Conservation (phyloP, 2,888 invertebrate genomes). For the Sphaerophoria rueppellii region DNA sequence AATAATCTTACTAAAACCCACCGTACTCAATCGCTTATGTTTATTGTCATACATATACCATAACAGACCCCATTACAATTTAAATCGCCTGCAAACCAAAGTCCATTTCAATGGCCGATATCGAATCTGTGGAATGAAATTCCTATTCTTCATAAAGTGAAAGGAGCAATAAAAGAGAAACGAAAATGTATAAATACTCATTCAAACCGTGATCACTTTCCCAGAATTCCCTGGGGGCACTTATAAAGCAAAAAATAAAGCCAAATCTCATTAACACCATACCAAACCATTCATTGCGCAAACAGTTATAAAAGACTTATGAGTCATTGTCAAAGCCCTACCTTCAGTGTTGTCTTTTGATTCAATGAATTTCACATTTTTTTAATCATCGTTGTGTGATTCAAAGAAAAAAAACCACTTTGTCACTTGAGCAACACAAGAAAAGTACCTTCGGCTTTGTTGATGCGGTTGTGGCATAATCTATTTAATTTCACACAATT, state of each 20-base stretch:
- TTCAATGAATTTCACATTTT: slow-evolving; percentile 32
- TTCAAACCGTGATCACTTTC: slow-evolving; percentile 34
- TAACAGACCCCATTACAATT: not conserved
- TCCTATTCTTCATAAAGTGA: slow-evolving; percentile 46
- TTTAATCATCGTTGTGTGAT: slow-evolving; percentile 10
- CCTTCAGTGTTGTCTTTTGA: slow-evolving; percentile 17
- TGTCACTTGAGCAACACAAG: slow-evolving; percentile 41
- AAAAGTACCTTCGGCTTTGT: not conserved
- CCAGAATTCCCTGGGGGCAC: slow-evolving; percentile 51
- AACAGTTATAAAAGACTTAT: slow-evolving; percentile 48
- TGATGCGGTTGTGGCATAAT: slow-evolving; percentile 34
- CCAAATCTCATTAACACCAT: slow-evolving; percentile 64
- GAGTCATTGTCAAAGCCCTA: slow-evolving; percentile 58
- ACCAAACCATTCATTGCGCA: slow-evolving; percentile 49
- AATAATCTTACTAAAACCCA: not conserved
- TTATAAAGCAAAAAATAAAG: slow-evolving; percentile 35
- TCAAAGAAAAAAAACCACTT: slow-evolving; percentile 20
- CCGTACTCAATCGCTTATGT: not conserved
- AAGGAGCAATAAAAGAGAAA: slow-evolving; percentile 41
- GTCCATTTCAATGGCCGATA: slow-evolving; percentile 48
- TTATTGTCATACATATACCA: not conserved
- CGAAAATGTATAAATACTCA: not conserved
- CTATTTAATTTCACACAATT: slow-evolving; percentile 59
- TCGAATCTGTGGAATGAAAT: slow-evolving; percentile 46
- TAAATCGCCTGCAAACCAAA: slow-evolving; percentile 32